These are phyloP conservation scores for Byasa hedistus DNA, from an alignment of 2,888 invertebrate genomes.

Conservation along the genomic window DNA sequence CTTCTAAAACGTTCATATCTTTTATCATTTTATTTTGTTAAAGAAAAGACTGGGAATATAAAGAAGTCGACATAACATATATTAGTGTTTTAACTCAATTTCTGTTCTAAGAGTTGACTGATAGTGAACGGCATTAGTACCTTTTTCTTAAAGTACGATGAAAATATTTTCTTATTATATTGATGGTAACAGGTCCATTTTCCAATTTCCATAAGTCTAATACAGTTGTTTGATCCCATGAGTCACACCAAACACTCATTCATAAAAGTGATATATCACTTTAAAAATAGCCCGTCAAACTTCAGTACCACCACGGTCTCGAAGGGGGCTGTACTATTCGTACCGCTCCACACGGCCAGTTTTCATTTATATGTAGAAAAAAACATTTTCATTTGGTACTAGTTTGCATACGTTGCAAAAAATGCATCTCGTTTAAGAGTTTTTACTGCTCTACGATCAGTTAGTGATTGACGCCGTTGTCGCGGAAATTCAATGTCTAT, in stretches of 20 bases:
- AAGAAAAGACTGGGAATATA: too few species aligned
- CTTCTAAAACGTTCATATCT: too few species aligned
- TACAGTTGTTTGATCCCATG: slow-evolving; percentile 15
- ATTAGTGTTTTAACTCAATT: too few species aligned
- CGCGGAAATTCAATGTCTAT: too few species aligned
- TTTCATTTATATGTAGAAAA: slow-evolving; percentile 4
- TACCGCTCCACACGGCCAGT: slow-evolving; percentile 4
- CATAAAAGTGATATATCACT: slow-evolving; percentile 30
- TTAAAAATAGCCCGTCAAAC: slow-evolving; percentile 35
- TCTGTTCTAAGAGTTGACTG: too few species aligned
- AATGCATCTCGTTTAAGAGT: slow-evolving; percentile 7
- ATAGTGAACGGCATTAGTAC: too few species aligned
- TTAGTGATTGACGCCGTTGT: not conserved
- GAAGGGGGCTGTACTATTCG: slow-evolving; percentile 16
- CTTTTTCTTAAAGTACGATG: too few species aligned
- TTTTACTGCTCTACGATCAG: slow-evolving; percentile 8
- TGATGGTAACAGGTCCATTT: not conserved
- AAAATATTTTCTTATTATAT: too few species aligned
- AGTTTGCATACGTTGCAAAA: slow-evolving; percentile 18
- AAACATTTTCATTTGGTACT: slow-evolving; percentile 4
- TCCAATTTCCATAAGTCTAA: slow-evolving; percentile 4
- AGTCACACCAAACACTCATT: slow-evolving; percentile 30
- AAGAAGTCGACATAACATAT: too few species aligned
- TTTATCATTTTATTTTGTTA: too few species aligned
- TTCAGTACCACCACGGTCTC: slow-evolving; percentile 31